Conservation (phyloP, 2,113 vertebrate genomes). For the Orthonyx spaldingii region DNA sequence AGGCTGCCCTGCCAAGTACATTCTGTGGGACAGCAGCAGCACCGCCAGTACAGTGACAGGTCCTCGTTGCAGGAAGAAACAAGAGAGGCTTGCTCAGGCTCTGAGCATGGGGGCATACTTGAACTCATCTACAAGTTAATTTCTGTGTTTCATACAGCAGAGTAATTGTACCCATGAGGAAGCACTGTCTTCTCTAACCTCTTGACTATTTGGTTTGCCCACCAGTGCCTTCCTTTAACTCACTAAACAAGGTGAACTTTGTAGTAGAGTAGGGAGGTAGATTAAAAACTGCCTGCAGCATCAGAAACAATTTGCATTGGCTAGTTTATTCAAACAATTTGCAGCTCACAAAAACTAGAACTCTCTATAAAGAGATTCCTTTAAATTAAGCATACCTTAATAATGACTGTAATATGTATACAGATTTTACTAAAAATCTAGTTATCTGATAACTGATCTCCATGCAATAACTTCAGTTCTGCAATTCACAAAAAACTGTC, state of each 20-base stretch:
- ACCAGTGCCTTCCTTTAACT: not conserved
- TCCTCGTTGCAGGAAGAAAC: rapidly evolving
- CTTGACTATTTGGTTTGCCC: not conserved
- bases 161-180: not conserved
- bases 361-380: not conserved
- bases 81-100: not conserved
- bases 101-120: not conserved
- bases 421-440: not conserved
- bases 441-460: not conserved
- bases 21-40: not conserved
- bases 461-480: not conserved
- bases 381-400: not conserved
- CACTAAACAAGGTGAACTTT: not conserved
- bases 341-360: not conserved
- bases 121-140: not conserved
- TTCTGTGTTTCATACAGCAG: not conserved
- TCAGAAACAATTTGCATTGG: not conserved
- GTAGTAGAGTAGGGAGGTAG: not conserved
- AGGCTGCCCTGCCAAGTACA: not conserved
- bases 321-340: not conserved
- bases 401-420: not conserved
- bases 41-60: rapidly evolving
- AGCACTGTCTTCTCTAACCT: not conserved
- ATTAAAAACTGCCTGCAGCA: not conserved
- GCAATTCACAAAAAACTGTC: not conserved